A percentile compares a stretch with the other conserved stretches of the same genome.
Conservation (phyloP, 2,113 vertebrate genomes). For the Cyphomyrus discorhynchus region DNA sequence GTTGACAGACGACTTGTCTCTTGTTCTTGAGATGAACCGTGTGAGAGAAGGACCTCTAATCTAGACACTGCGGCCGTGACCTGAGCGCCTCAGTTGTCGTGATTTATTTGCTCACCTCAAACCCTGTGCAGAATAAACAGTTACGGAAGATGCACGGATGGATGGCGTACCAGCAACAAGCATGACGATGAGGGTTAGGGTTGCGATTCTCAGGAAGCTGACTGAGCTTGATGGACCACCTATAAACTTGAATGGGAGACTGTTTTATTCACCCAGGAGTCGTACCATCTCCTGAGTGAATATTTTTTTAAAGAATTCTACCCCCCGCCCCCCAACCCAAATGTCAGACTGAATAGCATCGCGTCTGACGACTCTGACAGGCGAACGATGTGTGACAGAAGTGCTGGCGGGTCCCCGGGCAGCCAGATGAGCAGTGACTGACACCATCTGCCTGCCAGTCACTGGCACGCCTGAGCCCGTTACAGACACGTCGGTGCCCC, state of each 20-base stretch:
- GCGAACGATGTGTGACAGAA: slow-evolving; percentile 22
- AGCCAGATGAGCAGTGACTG: slow-evolving; percentile 17
- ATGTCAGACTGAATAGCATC: slow-evolving; percentile 14
- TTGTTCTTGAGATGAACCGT: not conserved
- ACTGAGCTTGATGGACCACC: not conserved
- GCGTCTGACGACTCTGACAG: slow-evolving; percentile 12
- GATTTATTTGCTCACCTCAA: not conserved
- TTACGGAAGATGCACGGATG: not conserved
- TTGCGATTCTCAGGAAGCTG: not conserved
- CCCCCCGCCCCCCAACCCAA: not conserved
- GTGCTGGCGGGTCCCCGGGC: slow-evolving; percentile 13
- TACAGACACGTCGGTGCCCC: not conserved
- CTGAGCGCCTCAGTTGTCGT: not conserved
- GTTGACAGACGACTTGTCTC: not conserved
- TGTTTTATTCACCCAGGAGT: slow-evolving; percentile 7
- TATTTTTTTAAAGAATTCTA: not conserved
- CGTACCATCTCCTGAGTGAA: not conserved
- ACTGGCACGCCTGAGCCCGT: not conserved
- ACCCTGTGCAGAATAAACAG: not conserved
- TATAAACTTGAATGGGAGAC: not conserved
- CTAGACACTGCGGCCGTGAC: not conserved
- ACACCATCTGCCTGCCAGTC: slow-evolving; percentile 15
- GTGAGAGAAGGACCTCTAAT: not conserved
- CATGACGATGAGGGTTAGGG: not conserved
- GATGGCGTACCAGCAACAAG: not conserved